Percentiles rank a stretch among this genome's conserved stretches.
phyloP scores from a whole-genome alignment of 2,888 invertebrate species.

The Litoditis marina region DNA sequence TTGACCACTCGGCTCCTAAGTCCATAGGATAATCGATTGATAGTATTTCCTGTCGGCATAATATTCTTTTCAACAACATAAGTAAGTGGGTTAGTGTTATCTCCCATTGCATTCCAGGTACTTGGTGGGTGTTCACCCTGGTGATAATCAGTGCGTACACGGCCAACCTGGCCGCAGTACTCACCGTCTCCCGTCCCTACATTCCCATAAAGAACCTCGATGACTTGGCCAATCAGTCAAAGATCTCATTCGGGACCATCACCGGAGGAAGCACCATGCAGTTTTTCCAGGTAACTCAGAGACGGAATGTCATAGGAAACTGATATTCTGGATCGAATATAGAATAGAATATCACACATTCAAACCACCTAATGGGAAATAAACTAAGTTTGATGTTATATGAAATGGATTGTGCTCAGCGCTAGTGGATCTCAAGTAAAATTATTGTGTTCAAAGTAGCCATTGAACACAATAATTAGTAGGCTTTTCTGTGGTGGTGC shows the following conservation, averaged over 20 bases:
- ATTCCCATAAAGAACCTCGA: conserved; percentile 75
- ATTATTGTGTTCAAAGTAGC: too few relatives aligned
- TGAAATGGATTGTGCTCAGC: too few relatives aligned
- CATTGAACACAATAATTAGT: too few relatives aligned
- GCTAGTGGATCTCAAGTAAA: too few relatives aligned
- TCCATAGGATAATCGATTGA: not conserved
- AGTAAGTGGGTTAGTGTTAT: conserved; percentile 65
- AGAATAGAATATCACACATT: too few relatives aligned
- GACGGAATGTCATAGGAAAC: too few relatives aligned
- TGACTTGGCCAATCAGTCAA: conserved; percentile 87
- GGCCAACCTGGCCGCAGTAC: conserved; percentile 92
- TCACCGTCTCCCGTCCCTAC: conserved; percentile 82
- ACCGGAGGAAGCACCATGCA: conserved; percentile 93
- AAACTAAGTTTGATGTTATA: too few relatives aligned
- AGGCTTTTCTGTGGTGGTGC: too few relatives aligned
- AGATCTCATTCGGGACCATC: conserved; percentile 88
- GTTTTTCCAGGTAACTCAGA: conserved; percentile 78
- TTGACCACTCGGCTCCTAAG: too few relatives aligned
- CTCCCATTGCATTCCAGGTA: conserved; percentile 31
- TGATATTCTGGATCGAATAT: too few relatives aligned
- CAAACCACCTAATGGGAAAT: too few relatives aligned
- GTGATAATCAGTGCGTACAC: conserved; percentile 98
- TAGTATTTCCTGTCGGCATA: not conserved
- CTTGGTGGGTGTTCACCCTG: conserved; percentile 98
- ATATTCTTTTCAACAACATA: too few relatives aligned